Percentiles rank a stretch among this genome's conserved stretches.
Evolutionary conservation across 37 sponge, comb jelly and placozoan genomes (phyloP).

Genomic region (Amphimedon queenslandica): DNA sequence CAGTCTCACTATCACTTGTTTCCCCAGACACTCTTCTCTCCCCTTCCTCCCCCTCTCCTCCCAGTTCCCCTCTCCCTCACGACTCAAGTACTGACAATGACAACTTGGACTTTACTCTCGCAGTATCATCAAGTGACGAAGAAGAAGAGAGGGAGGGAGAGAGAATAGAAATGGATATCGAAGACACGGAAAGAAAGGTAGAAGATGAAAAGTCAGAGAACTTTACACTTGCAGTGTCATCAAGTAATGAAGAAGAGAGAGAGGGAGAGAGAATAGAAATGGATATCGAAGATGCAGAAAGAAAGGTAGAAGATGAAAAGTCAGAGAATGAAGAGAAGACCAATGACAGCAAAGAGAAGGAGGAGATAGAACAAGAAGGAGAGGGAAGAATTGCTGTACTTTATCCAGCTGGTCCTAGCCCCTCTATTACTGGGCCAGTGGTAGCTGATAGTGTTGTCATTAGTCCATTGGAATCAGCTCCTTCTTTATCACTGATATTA

Average conservation of each 20-base stretch:
- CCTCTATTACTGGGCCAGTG: not conserved
- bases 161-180: not conserved
- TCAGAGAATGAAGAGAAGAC: not conserved
- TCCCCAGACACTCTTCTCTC: not conserved
- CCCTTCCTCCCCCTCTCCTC: not conserved
- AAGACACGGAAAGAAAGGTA: not conserved
- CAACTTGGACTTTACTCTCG: not conserved
- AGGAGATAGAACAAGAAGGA: not conserved
- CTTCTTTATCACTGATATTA: slow-evolving; percentile 8
- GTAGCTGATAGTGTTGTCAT: not conserved
- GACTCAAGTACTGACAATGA: not conserved
- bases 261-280: not conserved
- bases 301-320: not conserved
- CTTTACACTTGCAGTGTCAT: too few species aligned
- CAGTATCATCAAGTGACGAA: not conserved
- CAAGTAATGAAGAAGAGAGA: not conserved
- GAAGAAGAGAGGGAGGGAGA: not conserved
- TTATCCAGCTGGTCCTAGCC: not conserved
- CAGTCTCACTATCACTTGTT: too few species aligned
- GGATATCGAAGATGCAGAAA: not conserved
- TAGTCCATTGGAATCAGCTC: slow-evolving; percentile 3
- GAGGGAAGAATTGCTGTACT: not conserved
- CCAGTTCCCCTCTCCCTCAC: not conserved
- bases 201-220: not conserved
- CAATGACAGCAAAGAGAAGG: not conserved